phyloP scores from a whole-genome alignment of 2,888 invertebrate genomes.

The Reticulitermes lucifugus region DNA sequence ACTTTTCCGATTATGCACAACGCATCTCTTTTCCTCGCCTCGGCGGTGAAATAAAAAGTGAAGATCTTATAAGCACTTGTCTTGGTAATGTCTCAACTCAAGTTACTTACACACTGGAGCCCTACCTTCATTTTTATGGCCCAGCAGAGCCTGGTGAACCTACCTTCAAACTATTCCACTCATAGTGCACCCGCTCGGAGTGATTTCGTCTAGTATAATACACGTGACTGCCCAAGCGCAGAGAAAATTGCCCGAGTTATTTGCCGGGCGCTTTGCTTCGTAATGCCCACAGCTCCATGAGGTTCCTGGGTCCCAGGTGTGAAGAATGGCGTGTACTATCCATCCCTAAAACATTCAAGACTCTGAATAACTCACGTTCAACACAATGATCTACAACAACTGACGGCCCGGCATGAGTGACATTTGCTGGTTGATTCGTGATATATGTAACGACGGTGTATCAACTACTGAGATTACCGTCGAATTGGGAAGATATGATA shows the following conservation, averaged over 20 bases:
- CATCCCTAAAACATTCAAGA: constrained; percentile 21
- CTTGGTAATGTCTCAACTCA: constrained; percentile 4
- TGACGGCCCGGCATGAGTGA: not conserved
- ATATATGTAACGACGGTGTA: too few relatives aligned
- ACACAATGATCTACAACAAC: not conserved
- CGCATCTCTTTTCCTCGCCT: not conserved
- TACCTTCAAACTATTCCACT: not conserved
- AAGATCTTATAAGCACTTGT: constrained; percentile 9
- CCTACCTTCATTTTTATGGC: constrained; percentile 20
- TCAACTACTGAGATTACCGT: too few relatives aligned
- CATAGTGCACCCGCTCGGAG: not conserved
- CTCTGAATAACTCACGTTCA: constrained; percentile 3
- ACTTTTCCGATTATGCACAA: constrained; percentile 17
- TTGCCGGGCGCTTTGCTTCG: constrained; percentile 25
- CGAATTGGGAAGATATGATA: too few relatives aligned
- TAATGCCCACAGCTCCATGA: constrained; percentile 6
- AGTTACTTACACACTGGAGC: constrained; percentile 18
- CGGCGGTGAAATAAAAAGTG: not conserved
- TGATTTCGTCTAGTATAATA: constrained; percentile 18
- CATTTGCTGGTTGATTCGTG: too few relatives aligned
- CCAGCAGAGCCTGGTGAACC: not conserved
- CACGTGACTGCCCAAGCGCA: constrained; percentile 31
- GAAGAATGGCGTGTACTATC: constrained; percentile 19
- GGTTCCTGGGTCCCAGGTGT: constrained; percentile 16
- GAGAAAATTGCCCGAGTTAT: constrained; percentile 27